Evolutionary conservation across 2,113 vertebrate genomes (phyloP).

Genomic region (Melanostigma gelatinosum): DNA sequence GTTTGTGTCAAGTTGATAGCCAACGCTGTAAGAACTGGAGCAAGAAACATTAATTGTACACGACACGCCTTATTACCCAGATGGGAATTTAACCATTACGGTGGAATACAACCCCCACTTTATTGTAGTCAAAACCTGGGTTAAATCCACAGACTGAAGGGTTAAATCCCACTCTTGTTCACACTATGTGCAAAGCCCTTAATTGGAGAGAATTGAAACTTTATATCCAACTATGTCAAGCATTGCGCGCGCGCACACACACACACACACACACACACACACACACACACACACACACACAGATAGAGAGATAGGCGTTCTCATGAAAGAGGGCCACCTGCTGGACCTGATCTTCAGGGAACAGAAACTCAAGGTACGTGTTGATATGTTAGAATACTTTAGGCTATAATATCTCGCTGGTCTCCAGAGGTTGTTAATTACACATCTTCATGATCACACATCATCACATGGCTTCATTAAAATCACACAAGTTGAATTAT

Average conservation of each 20-base stretch:
- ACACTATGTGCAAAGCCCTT: constrained; percentile 63
- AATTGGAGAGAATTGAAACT: constrained; percentile 65
- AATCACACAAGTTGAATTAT: neutral
- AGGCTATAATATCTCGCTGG: neutral
- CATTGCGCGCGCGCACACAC: constrained; percentile 16
- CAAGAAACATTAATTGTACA: constrained; percentile 32
- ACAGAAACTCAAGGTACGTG: constrained; percentile 14
- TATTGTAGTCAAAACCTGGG: constrained; percentile 44
- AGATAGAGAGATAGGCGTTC: constrained; percentile 30
- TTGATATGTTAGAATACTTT: constrained; percentile 19
- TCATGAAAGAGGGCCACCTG: constrained; percentile 81
- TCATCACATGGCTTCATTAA: neutral
- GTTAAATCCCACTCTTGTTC: constrained; percentile 58
- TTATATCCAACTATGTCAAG: constrained; percentile 59
- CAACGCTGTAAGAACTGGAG: neutral
- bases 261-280: neutral
- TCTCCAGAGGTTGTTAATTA: neutral
- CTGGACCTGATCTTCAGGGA: constrained; percentile 55
- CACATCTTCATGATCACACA: neutral
- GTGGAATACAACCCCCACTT: constrained; percentile 6
- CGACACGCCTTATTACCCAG: constrained; percentile 14
- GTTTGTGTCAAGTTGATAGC: constrained; percentile 4
- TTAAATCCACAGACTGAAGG: constrained; percentile 23
- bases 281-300: neutral
- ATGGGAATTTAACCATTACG: constrained; percentile 32